Evolutionary conservation across 1,140 invertebrate genomes (phyloP), one percentile per base, ranked within the genome.

Genomic region (Heterodera carotae): DNA sequence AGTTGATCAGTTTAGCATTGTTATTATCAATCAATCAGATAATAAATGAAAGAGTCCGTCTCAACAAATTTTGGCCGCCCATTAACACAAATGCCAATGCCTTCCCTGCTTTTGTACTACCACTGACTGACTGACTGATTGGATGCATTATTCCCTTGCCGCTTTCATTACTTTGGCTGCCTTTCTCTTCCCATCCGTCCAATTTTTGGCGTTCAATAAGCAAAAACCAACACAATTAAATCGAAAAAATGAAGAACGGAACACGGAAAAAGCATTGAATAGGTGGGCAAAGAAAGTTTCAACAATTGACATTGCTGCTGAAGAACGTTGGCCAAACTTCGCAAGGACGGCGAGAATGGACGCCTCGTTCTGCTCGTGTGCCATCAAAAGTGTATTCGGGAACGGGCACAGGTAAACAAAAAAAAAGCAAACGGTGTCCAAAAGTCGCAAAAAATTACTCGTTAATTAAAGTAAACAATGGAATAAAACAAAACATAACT

Each of bases 281-380:
- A 66, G 62, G 62, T 66, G 29, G 29, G 62, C 25, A 66, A 66
- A 66, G 62, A 27, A 22, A 71, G 27, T 22, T 53, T 5, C 15
- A 71, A 22, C 69, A 64, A 71, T 59, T 66, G 62, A 66, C 15
- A 31, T 1, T 18, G 12, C 6, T 15, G 1, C 48, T 18, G 22
- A 56, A 77, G 64, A 34, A 78, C 76, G 33, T 33, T 79, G 25
- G 53, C 31, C 59, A 64, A 69, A 64, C 60, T 78, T 62, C n/a
- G 29, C 8, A 64, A 33, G 10, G 59, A 81, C 29, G 53, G 15
- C 2, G 71, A 83, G 72, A 5, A 84, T 31, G 82, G 82, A 7
- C 79, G 82, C 39, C 29, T 84, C 15, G n/a, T 82, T 27, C 62
- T 81, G 27, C 27, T 82, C 31, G 22, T 82, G 29, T 82, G 81